Conservation (phyloP, 1,140 invertebrate species). For the Cephus cinctus region DNA sequence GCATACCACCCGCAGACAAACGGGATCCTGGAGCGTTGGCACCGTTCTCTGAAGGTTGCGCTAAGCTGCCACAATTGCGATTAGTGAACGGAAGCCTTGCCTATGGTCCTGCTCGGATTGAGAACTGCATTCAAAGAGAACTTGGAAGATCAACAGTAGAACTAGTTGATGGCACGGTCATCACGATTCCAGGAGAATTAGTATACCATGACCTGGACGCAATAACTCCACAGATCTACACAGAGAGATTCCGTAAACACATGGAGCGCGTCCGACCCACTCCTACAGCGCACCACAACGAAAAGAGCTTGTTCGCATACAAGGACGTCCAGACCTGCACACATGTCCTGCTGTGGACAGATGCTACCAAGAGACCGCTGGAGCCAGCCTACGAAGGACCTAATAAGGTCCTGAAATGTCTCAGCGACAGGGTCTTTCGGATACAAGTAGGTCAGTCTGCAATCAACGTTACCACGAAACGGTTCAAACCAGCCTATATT, state of each 20-base stretch:
- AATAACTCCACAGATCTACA: conserved; percentile 14
- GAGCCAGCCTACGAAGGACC: no score
- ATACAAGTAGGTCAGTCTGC: no score
- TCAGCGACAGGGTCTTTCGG: no score
- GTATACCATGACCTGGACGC: conserved; percentile 15
- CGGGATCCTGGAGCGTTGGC: conserved; percentile 48
- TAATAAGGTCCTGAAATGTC: no score
- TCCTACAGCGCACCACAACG: conserved; percentile 16
- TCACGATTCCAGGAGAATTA: conserved; percentile 35
- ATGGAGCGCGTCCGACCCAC: conserved; percentile 16
- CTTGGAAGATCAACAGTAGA: conserved; percentile 38
- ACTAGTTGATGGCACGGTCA: conserved; percentile 36
- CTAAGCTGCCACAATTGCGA: conserved; percentile 28
- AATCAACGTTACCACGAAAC: no score
- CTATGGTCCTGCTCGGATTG: conserved; percentile 46
- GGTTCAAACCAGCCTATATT: no score
- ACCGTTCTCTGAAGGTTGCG: conserved; percentile 44
- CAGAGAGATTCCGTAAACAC: conserved; percentile 16
- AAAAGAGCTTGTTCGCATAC: conserved; percentile 4
- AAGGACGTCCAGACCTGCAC: conserved; percentile 2
- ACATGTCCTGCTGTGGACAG: no score
- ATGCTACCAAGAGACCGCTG: no score
- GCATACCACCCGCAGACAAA: conserved; percentile 44
- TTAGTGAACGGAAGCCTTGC: conserved; percentile 40
- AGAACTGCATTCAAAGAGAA: conserved; percentile 38